Evolutionary conservation across 2,113 vertebrate species (phyloP).

Genomic region (Gallinago paraguaiae): DNA sequence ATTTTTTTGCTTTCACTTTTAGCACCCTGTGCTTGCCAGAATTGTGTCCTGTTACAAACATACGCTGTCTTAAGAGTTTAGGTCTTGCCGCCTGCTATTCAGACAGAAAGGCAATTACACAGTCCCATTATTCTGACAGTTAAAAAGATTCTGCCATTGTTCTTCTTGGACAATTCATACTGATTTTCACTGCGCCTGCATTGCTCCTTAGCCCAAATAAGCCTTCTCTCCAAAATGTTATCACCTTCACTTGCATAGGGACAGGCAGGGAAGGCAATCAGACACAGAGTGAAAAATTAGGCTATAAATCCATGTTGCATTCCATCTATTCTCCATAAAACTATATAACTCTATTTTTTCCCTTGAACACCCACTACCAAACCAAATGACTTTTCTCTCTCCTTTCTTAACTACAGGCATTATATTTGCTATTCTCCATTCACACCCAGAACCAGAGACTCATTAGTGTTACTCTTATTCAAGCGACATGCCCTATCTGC

Average conservation of each 20-base stretch:
- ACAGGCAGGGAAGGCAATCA: constrained; percentile 31
- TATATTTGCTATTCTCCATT: neutral
- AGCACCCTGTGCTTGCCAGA: neutral
- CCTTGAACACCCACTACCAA: neutral
- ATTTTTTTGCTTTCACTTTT: neutral
- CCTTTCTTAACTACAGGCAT: neutral
- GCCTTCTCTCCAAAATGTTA: constrained; percentile 16
- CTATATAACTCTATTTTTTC: neutral
- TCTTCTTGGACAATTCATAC: constrained; percentile 35
- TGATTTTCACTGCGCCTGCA: neutral
- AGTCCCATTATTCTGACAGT: neutral
- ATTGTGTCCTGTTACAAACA: neutral
- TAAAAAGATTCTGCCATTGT: neutral
- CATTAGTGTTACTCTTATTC: neutral
- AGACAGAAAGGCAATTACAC: constrained; percentile 37
- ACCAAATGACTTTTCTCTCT: neutral
- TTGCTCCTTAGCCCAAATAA: constrained; percentile 2
- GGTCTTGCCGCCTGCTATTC: neutral
- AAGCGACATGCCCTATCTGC: neutral
- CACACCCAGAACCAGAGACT: neutral
- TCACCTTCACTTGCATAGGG: neutral
- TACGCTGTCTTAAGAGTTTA: neutral
- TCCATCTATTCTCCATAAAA: neutral
- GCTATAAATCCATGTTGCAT: neutral
- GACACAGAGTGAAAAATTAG: neutral